Evolutionary conservation across 2,113 vertebrate genomes (phyloP).

Genomic region (Microtus montanus): DNA sequence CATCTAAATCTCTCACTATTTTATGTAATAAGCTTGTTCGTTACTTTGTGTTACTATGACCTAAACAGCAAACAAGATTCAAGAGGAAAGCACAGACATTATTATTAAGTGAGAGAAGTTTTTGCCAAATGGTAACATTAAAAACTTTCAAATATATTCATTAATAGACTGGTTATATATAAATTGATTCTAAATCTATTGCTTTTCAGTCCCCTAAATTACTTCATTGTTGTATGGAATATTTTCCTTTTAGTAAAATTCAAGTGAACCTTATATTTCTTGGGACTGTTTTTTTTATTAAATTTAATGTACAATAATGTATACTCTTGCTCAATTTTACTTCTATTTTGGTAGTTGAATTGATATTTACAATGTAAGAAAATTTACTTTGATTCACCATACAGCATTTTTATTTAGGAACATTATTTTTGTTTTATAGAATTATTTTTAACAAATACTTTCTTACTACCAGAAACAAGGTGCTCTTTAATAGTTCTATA

Average conservation of each 20-base stretch:
- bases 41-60: neutral
- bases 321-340: neutral
- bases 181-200: neutral
- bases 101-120: neutral
- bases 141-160: neutral
- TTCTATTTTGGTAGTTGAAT: neutral
- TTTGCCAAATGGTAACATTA: neutral
- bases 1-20: neutral
- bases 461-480: neutral
- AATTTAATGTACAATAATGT: neutral
- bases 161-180: slow-evolving; percentile 7
- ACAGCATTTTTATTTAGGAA: neutral
- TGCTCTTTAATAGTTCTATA: slow-evolving; percentile 48
- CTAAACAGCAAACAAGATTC: neutral
- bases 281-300: neutral
- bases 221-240: neutral
- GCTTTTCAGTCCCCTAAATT: neutral
- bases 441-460: slow-evolving; percentile 27
- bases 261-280: neutral
- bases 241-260: neutral
- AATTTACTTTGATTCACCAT: slow-evolving; percentile 28
- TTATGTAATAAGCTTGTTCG: neutral
- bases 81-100: neutral
- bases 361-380: neutral
- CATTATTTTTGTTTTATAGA: slow-evolving; percentile 1